Base-by-base conservation (phyloP, 2,797 vertebrate genomes). In the Smutsia temminckii region DNA sequence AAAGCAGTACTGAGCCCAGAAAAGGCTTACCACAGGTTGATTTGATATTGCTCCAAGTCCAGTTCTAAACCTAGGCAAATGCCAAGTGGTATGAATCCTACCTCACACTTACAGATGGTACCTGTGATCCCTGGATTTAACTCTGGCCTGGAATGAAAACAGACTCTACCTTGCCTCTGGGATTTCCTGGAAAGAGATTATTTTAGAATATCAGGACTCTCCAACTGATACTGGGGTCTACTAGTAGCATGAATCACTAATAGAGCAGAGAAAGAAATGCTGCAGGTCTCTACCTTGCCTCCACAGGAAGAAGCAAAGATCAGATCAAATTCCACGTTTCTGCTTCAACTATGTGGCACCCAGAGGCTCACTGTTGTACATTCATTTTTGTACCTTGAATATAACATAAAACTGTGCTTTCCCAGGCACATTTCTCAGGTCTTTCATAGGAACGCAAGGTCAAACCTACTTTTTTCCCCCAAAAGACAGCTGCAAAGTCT, bases 301-400 rank as follows among this genome's bases (percentile, higher is more conserved):
- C 37, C 32, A 83, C 3, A 74, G 57, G 25, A 87, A 88, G 66
- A 88, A 90, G 88, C 25, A 95, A 84, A 87, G 85, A 40, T 59
- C 53, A 94, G 17, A 68, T 69, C 13, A 95, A 68, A 94, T 85
- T 89, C 32, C 23, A 74, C 29, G 91, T 64, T 94, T 93, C 49
- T 86, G 46, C 59, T 90, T 95, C 87, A 91, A 61, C 20, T 72
- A 91, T 72, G 34, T 93, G 61, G 59, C 37, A 71, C 29, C 53
- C 49, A 87, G 75, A 86, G 72, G 61, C 37, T 85, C n/a, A 49
- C 4, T 34, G 34, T 46, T 86, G 23, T n/a, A 74, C 34, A 91
- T 59, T 79, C 29, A 94, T 5, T 83, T 85, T 74, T 74, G 8
- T 84, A 83, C 34, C 42, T 93, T 91, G 37, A 86, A 71, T 85